These are phyloP conservation scores for Holothuria scabra DNA, from an alignment of 53 echinoderm and acorn worm genomes.

Conservation along the genomic window DNA sequence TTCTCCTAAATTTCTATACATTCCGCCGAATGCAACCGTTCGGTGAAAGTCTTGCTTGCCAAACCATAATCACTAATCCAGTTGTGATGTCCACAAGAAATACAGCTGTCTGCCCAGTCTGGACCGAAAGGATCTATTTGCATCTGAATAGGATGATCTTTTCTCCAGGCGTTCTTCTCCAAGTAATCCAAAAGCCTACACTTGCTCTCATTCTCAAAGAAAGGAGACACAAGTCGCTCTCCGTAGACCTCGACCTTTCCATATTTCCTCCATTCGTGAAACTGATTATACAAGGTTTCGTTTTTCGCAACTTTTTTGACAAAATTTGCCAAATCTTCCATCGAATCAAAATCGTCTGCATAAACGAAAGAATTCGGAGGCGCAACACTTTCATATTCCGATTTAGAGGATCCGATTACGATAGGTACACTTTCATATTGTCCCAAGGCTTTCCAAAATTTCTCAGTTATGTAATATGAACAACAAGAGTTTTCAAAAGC, in stretches of 20 bases:
- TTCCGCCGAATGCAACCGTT: no score
- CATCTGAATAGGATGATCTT: neutral
- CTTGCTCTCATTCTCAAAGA: neutral
- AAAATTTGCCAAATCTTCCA: neutral
- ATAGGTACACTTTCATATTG: constrained; percentile 12
- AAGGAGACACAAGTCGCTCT: neutral
- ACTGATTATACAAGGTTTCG: neutral
- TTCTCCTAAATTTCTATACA: no score
- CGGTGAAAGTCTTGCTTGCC: neutral
- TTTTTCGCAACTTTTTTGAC: neutral
- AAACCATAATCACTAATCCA: neutral
- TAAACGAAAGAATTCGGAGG: constrained; percentile 17
- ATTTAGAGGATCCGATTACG: neutral
- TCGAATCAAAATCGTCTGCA: constrained; percentile 29
- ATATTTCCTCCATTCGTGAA: constrained; percentile 10
- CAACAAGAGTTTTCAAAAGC: constrained; percentile 18
- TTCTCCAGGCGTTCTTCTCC: neutral
- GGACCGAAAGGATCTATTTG: constrained; percentile 8
- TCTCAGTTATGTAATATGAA: constrained; percentile 13
- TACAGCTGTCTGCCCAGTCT: constrained; percentile 6
- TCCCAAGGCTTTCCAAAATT: constrained; percentile 14
- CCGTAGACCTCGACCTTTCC: no score
- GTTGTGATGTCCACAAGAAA: constrained; percentile 5
- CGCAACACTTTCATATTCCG: constrained; percentile 11
- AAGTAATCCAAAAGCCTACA: neutral